A percentile compares a stretch with the other conserved stretches of the same genome.
Conservation (phyloP, 92 coral and sea anemone species). For the Zoanthus sansibaricus region DNA sequence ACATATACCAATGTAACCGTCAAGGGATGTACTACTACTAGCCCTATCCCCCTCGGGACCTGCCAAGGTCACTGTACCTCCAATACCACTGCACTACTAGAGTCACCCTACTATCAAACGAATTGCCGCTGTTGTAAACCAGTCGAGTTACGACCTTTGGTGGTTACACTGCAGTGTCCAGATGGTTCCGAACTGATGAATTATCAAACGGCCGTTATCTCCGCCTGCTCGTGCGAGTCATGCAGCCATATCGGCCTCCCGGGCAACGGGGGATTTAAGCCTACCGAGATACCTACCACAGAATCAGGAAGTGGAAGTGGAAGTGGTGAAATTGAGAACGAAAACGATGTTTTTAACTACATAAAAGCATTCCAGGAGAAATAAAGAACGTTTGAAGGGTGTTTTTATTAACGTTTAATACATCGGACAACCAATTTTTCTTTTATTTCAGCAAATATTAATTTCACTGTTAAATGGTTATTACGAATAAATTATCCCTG, state of each 20-base stretch:
- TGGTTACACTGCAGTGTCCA: constrained; percentile 46
- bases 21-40: constrained; percentile 49
- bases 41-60: constrained; percentile 62
- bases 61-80: constrained; percentile 66
- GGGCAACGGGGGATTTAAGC: not conserved
- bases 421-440: not conserved
- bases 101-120: constrained; percentile 69
- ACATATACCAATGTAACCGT: constrained; percentile 56
- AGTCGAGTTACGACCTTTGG: constrained; percentile 57
- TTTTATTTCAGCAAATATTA: not conserved
- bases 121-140: constrained; percentile 73
- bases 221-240: constrained; percentile 66
- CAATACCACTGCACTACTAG: constrained; percentile 51
- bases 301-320: constrained; percentile 17
- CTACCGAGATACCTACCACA: constrained; percentile 20
- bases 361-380: constrained; percentile 2
- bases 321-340: constrained; percentile 11
- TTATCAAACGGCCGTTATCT: constrained; percentile 58
- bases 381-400: constrained; percentile 11
- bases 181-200: constrained; percentile 44
- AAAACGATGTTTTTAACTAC: constrained; percentile 28
- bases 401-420: not conserved
- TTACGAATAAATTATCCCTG: not conserved
- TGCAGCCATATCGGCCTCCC: constrained; percentile 41
- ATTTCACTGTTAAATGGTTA: not conserved